phyloP scores from a whole-genome alignment of 2,797 vertebrate genomes.

The Pelodytes ibericus region DNA sequence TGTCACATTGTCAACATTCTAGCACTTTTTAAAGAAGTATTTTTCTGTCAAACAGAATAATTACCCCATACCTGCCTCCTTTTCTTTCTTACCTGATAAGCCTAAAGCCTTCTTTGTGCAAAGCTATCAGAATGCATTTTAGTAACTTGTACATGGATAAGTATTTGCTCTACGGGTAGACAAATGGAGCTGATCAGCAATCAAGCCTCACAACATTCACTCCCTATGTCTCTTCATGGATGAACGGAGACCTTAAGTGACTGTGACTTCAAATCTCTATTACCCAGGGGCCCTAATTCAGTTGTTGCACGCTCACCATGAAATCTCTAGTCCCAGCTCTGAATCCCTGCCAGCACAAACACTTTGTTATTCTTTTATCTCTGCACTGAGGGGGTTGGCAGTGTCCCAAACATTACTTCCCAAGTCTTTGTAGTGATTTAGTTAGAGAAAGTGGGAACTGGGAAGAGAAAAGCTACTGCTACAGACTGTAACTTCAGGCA shows the following conservation, averaged over 20 bases:
- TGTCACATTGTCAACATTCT: too few species aligned
- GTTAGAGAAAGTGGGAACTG: conserved; percentile 11
- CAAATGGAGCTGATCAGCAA: conserved; percentile 27
- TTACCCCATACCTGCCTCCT: not conserved
- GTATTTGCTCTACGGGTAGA: conserved; percentile 36
- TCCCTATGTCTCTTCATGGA: conserved; percentile 35
- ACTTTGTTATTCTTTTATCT: conserved; percentile 54
- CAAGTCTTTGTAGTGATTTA: conserved; percentile 19
- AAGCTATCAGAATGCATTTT: not conserved
- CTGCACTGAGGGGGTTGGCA: conserved; percentile 42
- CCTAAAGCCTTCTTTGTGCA: not conserved
- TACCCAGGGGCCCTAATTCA: conserved; percentile 54
- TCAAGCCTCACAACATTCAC: conserved; percentile 26
- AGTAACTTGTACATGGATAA: conserved; percentile 26
- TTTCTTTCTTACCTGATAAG: not conserved
- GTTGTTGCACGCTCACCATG: conserved; percentile 48
- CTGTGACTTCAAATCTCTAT: conserved; percentile 55
- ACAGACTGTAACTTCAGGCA: not conserved
- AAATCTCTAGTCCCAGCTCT: conserved; percentile 45
- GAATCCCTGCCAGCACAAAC: conserved; percentile 45
- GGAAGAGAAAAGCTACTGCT: conserved; percentile 11
- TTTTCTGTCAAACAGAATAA: not conserved
- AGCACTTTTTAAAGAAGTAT: not conserved
- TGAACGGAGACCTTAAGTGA: conserved; percentile 54
- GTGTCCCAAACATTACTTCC: conserved; percentile 46